These are phyloP conservation scores for Actias luna DNA, from an alignment of 2,888 invertebrate species.

Conservation along the genomic window DNA sequence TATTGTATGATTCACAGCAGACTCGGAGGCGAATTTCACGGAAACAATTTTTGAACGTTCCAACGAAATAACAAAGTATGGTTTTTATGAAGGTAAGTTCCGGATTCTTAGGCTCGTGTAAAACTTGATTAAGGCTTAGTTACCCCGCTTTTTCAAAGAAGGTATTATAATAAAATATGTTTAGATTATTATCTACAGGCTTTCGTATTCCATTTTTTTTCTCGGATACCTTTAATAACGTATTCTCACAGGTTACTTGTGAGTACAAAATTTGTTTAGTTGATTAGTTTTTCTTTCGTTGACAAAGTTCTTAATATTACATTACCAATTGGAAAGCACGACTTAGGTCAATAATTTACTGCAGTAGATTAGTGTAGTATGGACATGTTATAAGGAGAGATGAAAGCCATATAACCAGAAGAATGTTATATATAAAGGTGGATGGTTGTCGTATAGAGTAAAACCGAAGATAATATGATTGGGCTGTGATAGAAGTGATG, in stretches of 20 bases:
- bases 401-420: too few relatives aligned
- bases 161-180: not conserved
- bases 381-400: too few relatives aligned
- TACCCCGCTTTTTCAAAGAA: not conserved
- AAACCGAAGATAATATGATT: too few relatives aligned
- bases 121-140: not conserved
- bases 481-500: too few relatives aligned
- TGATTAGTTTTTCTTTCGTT: too few relatives aligned
- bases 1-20: not conserved
- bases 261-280: too few relatives aligned
- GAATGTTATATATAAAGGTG: too few relatives aligned
- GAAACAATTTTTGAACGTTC: slow-evolving; percentile 16
- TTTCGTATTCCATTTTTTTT: not conserved
- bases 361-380: too few relatives aligned
- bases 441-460: too few relatives aligned
- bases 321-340: too few relatives aligned
- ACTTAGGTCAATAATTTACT: too few relatives aligned
- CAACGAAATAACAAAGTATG: slow-evolving; percentile 12
- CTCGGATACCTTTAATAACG: not conserved
- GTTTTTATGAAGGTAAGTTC: slow-evolving; percentile 13
- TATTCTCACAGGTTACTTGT: not conserved
- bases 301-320: too few relatives aligned
- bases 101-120: not conserved
- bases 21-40: slow-evolving; percentile 12
- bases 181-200: not conserved